Evolutionary conservation across 2,113 vertebrate species (phyloP).

Genomic region (Sphaerodactylus townsendi): DNA sequence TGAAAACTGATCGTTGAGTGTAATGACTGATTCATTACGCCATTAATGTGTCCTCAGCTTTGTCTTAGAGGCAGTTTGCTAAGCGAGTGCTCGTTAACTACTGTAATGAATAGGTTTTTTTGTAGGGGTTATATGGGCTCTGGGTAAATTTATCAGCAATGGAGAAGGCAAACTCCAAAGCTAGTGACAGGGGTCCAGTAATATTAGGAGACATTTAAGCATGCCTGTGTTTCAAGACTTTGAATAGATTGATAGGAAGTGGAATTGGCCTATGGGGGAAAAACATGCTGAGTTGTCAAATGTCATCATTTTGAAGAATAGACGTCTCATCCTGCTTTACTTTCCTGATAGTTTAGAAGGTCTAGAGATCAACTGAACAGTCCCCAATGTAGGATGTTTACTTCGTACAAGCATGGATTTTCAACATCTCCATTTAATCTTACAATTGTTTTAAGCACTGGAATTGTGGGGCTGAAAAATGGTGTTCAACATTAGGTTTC

Average conservation of each 20-base stretch:
- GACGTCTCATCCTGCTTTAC: neutral
- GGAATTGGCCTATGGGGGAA: slow-evolving; percentile 24
- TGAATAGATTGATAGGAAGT: slow-evolving; percentile 35
- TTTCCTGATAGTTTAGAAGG: neutral
- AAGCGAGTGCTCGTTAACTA: slow-evolving; percentile 68
- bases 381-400: neutral
- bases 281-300: neutral
- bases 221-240: neutral
- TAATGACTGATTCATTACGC: slow-evolving; percentile 72
- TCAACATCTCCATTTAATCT: neutral
- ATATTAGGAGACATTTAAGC: slow-evolving; percentile 30
- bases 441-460: neutral
- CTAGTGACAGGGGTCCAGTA: slow-evolving; percentile 32
- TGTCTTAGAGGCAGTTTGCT: slow-evolving; percentile 66
- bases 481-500: neutral
- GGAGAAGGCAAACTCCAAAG: slow-evolving; percentile 24
- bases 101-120: slow-evolving; percentile 67
- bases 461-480: neutral
- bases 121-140: slow-evolving; percentile 37
- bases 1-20: slow-evolving; percentile 71
- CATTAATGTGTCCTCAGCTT: slow-evolving; percentile 69
- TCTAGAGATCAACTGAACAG: neutral
- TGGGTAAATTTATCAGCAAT: slow-evolving; percentile 34
- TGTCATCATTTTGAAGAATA: neutral
- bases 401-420: neutral